Evolutionary conservation across 2,797 vertebrate species (phyloP).

Genomic region (Leuciscus waleckii): DNA sequence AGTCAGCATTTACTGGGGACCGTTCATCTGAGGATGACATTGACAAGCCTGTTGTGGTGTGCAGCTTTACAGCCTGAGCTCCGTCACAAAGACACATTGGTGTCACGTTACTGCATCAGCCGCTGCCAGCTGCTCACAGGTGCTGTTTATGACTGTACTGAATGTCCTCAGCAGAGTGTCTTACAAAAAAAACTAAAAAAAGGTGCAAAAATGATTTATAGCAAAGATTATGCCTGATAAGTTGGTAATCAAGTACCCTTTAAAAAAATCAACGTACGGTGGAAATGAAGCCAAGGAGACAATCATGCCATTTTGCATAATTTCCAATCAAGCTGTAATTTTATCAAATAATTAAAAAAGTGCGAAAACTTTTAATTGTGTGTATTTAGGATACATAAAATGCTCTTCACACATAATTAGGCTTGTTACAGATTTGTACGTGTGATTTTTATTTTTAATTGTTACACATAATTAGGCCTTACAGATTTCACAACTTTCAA

Average conservation of each 20-base stretch:
- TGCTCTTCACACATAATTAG: not conserved
- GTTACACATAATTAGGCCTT: too few species aligned
- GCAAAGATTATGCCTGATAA: not conserved
- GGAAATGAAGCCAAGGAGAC: not conserved
- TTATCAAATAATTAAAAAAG: not conserved
- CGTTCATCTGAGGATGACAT: not conserved
- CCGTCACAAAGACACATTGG: not conserved
- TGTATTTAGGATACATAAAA: not conserved
- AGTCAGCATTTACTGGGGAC: slow-evolving; percentile 20
- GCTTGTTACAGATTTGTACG: not conserved
- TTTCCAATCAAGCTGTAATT: not conserved
- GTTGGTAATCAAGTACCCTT: not conserved
- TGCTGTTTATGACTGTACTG: not conserved
- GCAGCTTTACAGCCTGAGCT: not conserved
- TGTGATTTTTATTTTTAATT: too few species aligned
- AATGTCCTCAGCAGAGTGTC: not conserved
- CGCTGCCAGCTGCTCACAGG: not conserved
- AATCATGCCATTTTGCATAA: not conserved
- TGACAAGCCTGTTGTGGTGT: slow-evolving; percentile 13
- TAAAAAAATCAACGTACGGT: too few species aligned
- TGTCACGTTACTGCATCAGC: slow-evolving; percentile 23
- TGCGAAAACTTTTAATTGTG: not conserved
- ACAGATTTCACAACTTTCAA: not conserved
- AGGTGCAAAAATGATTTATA: not conserved
- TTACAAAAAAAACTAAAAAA: not conserved